Evolutionary conservation across 1,140 invertebrate genomes (phyloP).

Genomic region (Apolygus lucorum): DNA sequence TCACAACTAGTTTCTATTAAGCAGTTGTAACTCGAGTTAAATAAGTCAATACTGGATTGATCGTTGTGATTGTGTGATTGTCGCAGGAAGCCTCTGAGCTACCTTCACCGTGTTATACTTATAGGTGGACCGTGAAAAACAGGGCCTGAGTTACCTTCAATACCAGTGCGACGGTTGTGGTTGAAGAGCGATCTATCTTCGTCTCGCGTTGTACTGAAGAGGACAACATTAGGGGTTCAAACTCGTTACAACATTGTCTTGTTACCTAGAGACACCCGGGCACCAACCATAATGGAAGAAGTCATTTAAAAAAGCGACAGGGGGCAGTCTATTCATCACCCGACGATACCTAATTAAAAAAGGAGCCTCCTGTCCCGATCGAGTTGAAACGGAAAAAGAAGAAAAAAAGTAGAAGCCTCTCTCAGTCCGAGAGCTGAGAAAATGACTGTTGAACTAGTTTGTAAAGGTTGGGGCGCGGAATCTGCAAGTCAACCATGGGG

Average conservation of each 20-base stretch:
- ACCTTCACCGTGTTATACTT: too few species aligned
- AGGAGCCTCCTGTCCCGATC: not conserved
- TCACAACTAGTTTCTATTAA: too few species aligned
- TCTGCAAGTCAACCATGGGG: constrained; percentile 12
- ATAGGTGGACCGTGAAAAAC: too few species aligned
- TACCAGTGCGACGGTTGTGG: too few species aligned
- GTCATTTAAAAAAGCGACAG: constrained; percentile 16
- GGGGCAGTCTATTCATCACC: constrained; percentile 11
- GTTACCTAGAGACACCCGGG: not conserved
- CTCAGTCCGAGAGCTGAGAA: not conserved
- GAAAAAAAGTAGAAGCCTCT: not conserved
- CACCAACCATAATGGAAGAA: constrained; percentile 4
- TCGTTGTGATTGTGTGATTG: too few species aligned
- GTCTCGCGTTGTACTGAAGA: not conserved
- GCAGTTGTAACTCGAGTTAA: too few species aligned
- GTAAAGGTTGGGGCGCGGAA: constrained; percentile 8
- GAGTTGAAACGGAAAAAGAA: not conserved
- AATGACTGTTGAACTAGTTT: constrained; percentile 16
- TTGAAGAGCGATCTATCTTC: not conserved
- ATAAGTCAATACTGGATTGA: too few species aligned
- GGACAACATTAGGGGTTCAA: not conserved
- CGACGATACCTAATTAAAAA: constrained; percentile 14
- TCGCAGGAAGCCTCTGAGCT: too few species aligned
- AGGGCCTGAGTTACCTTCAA: too few species aligned
- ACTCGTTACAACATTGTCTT: not conserved